phyloP scores from a whole-genome alignment of 1,140 invertebrate genomes.

The Melanaphis sacchari region DNA sequence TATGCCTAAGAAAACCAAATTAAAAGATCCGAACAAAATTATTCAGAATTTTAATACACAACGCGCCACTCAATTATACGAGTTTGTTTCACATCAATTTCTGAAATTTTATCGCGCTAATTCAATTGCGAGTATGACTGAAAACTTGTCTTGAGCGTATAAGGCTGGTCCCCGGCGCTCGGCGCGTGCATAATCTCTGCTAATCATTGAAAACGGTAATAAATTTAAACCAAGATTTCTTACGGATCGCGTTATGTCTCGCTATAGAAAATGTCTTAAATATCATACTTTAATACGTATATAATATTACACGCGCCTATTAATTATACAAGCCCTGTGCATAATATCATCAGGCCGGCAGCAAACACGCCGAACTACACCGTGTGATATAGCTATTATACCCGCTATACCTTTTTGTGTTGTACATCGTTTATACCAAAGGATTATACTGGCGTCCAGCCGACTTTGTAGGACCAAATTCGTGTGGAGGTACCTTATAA shows the following conservation, averaged over 20 bases:
- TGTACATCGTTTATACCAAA: not conserved
- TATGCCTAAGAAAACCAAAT: constrained; percentile 50
- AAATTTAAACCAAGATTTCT: not conserved
- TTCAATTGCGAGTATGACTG: constrained; percentile 13
- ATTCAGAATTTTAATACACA: constrained; percentile 54
- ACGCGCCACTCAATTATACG: constrained; percentile 43
- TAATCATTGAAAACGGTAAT: constrained; percentile 18
- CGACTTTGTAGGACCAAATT: not conserved
- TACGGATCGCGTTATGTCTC: not conserved
- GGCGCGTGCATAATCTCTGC: not conserved
- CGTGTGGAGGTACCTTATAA: not conserved
- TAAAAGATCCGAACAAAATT: constrained; percentile 51
- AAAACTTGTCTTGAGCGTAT: not conserved
- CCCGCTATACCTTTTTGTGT: not conserved
- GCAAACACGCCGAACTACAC: not conserved
- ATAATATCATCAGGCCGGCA: not conserved
- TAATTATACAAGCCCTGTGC: not conserved
- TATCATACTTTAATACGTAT: not conserved
- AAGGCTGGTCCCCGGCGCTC: not conserved
- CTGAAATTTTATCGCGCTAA: constrained; percentile 54
- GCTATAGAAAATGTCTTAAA: not conserved
- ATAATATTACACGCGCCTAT: too few species aligned
- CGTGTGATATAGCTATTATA: too few species aligned
- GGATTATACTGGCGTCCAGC: not conserved
- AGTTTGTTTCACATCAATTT: constrained; percentile 56